A percentile compares a stretch with the other conserved stretches of the same genome.
Evolutionary conservation across 2,113 vertebrate genomes (phyloP).

Genomic region (Holacanthus passer): DNA sequence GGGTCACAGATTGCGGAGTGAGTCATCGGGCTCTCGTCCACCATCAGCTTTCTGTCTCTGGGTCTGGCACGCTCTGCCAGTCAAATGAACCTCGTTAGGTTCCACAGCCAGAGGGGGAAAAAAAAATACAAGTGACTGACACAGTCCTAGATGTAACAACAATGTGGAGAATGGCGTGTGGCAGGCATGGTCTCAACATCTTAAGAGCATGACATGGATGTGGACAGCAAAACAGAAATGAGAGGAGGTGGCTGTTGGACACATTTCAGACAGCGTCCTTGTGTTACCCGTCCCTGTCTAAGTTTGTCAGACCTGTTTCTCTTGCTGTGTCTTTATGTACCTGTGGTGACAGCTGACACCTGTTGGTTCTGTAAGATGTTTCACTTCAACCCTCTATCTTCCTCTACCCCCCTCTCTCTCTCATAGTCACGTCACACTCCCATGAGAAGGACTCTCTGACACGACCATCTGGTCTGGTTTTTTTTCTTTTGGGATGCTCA

Average conservation of each 20-base stretch:
- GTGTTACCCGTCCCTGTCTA: slow-evolving; percentile 11
- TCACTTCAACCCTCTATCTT: slow-evolving; percentile 6
- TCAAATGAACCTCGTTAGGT: slow-evolving; percentile 55
- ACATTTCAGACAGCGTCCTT: slow-evolving; percentile 24
- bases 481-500: slow-evolving; percentile 23
- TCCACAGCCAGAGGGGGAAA: not conserved
- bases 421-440: slow-evolving; percentile 24
- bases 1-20: slow-evolving; percentile 55
- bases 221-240: slow-evolving; percentile 15
- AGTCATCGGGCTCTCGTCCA: slow-evolving; percentile 57
- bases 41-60: slow-evolving; percentile 47
- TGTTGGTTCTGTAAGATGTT: slow-evolving; percentile 20
- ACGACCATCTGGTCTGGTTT: slow-evolving; percentile 51
- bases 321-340: slow-evolving; percentile 17
- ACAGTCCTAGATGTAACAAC: slow-evolving; percentile 27
- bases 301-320: slow-evolving; percentile 23
- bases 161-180: slow-evolving; percentile 29
- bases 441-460: slow-evolving; percentile 3
- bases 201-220: slow-evolving; percentile 30
- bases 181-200: slow-evolving; percentile 38
- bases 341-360: slow-evolving; percentile 39
- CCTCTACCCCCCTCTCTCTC: slow-evolving; percentile 5
- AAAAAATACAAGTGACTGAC: not conserved
- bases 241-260: slow-evolving; percentile 28
- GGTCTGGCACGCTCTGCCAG: slow-evolving; percentile 56